Percentiles rank a stretch among this genome's conserved stretches.
phyloP scores from a whole-genome alignment of 2,113 vertebrate genomes.

The Hyperoodon ampullatus region DNA sequence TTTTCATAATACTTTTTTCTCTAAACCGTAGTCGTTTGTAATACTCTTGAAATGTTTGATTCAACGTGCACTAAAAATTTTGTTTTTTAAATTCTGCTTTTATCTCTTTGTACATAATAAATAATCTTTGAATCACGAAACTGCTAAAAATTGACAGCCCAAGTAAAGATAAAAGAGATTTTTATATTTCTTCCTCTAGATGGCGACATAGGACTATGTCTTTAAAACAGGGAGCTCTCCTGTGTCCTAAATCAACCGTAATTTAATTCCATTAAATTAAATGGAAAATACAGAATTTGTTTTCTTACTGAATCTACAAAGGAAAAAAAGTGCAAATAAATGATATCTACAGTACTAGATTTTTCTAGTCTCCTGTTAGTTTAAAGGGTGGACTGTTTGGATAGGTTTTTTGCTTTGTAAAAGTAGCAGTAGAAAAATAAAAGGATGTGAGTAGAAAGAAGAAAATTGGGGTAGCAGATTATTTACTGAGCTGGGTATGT shows the following conservation, averaged over 20 bases:
- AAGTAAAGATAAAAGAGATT: not conserved
- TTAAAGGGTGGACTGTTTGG: not conserved
- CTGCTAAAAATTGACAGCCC: not conserved
- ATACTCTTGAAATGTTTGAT: not conserved
- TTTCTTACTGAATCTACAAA: not conserved
- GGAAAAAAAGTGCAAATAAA: not conserved
- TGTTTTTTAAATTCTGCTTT: slow-evolving; percentile 28
- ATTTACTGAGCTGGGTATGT: not conserved
- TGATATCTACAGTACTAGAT: not conserved
- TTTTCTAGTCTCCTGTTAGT: not conserved
- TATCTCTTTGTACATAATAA: not conserved
- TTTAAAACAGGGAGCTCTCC: not conserved
- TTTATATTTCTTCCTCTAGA: slow-evolving; percentile 69
- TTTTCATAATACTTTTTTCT: not conserved
- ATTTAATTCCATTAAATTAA: not conserved
- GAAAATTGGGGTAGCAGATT: not conserved
- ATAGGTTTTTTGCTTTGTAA: slow-evolving; percentile 6
- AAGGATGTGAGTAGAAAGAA: not conserved
- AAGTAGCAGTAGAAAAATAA: not conserved
- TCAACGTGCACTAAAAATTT: not conserved
- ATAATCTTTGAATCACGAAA: not conserved
- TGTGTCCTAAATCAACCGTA: not conserved
- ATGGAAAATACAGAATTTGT: not conserved
- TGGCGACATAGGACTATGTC: slow-evolving; percentile 43
- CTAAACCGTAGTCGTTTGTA: not conserved